Evolutionary conservation across 2,113 vertebrate genomes (phyloP).

Genomic region (Pongo pygmaeus): DNA sequence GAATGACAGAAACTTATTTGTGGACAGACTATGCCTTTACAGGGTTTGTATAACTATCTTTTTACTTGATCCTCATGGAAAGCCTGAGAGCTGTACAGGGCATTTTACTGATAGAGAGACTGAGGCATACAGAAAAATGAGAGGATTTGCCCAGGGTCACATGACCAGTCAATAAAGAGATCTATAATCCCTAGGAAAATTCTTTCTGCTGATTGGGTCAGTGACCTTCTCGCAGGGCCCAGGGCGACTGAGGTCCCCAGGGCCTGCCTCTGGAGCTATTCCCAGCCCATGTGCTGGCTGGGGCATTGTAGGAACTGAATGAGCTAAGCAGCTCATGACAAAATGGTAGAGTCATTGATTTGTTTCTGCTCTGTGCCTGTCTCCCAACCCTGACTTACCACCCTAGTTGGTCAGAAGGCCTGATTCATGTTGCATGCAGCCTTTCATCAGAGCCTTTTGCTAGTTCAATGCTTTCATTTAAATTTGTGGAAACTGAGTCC

Average conservation of each 20-base stretch:
- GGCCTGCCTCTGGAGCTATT: not conserved
- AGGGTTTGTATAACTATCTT: not conserved
- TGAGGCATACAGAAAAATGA: not conserved
- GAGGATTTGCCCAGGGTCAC: not conserved
- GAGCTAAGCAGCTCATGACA: not conserved
- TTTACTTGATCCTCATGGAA: not conserved
- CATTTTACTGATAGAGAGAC: not conserved
- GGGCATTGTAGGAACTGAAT: not conserved
- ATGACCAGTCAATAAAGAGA: not conserved
- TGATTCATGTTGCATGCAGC: not conserved
- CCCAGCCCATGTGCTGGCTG: not conserved
- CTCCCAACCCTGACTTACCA: not conserved
- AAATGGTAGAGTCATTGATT: not conserved
- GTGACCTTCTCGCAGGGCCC: not conserved
- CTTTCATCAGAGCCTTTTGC: not conserved
- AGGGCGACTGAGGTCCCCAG: too few relatives aligned
- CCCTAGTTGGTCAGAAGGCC: not conserved
- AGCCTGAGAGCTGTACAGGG: not conserved
- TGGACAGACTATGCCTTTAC: not conserved
- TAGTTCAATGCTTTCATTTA: not conserved
- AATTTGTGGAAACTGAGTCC: not conserved
- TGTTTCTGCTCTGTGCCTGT: not conserved
- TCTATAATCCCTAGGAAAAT: not conserved
- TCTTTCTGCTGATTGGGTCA: not conserved
- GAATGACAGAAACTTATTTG: not conserved